These are phyloP conservation scores for Echeneis naucrates DNA, from an alignment of 2,797 vertebrate genomes.

Conservation along the genomic window DNA sequence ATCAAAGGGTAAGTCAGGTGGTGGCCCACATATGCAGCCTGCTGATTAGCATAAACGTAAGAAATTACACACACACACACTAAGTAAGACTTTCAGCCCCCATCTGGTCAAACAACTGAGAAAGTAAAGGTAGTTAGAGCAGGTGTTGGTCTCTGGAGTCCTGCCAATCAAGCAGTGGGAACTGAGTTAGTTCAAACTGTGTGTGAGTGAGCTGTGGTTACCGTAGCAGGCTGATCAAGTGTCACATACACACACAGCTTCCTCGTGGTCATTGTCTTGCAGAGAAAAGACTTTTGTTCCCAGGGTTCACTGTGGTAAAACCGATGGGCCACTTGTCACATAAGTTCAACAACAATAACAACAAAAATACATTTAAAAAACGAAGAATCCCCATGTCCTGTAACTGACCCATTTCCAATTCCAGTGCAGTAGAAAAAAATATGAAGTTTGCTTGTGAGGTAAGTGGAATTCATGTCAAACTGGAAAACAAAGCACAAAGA, in stretches of 20 bases:
- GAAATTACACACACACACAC: conserved; percentile 16
- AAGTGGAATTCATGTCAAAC: conserved; percentile 31
- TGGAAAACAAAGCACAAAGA: conserved; percentile 24
- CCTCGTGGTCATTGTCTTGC: conserved; percentile 60
- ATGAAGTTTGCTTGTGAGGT: conserved; percentile 29
- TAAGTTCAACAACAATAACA: background rate
- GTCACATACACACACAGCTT: conserved; percentile 60
- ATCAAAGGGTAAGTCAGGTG: conserved; percentile 74
- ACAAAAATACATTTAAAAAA: too few species aligned
- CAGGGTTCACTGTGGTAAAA: conserved; percentile 54
- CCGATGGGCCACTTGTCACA: conserved; percentile 6
- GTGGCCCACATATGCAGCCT: conserved; percentile 43
- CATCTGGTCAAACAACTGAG: conserved; percentile 50
- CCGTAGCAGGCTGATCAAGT: conserved; percentile 69
- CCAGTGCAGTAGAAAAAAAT: conserved; percentile 18
- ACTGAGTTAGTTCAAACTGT: conserved; percentile 44
- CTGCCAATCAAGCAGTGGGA: conserved; percentile 71
- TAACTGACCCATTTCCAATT: conserved; percentile 41
- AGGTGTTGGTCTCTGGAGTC: conserved; percentile 75
- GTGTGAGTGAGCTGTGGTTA: conserved; percentile 62
- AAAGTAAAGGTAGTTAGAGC: conserved; percentile 69
- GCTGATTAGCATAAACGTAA: conserved; percentile 31
- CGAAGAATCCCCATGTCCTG: background rate
- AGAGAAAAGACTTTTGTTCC: conserved; percentile 63
- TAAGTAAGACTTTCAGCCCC: conserved; percentile 65